Base-by-base conservation (phyloP, 2,888 invertebrate species). In the Chesias legatella region DNA sequence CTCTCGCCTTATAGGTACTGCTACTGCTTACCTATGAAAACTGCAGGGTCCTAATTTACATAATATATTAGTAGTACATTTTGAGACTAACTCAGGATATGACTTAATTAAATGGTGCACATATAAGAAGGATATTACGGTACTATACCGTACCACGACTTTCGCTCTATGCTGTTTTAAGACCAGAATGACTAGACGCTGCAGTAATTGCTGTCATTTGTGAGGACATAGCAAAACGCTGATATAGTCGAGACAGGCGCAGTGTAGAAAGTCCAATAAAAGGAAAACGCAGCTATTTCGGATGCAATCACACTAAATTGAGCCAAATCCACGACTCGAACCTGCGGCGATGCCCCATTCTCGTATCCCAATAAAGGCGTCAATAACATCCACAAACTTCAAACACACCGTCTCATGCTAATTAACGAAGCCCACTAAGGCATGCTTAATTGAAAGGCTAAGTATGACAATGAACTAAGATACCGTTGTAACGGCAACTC, bases 401-500 rank as follows among this genome's bases (percentile, higher is more conserved):
- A 41, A 46, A 46, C 34, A 34, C 37, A 32, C 46, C 37, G 46
- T 31, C 27, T 33, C 41, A 34, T 34, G 46, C 46, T 42, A 39
- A 45, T 39, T 38, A 38, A 28, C 37, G 23, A 32, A 42, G 36
- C 35, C 32, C 33, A 56, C 36, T 53, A 41, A 48, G 46, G 53
- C 60, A 56, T 59, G 51, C 48, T 51, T 58, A 63, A 65, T 60
- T 48, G 57, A 48, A 53, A 55, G 48, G 38, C 49, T 56, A 66
- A 61, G 63, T 73, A 60, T 69, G 63, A 65, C 72, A 67, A 67
- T 60, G 66, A 58, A 64, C 67, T 43, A 23, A 43, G 49, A 56
- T 62, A 63, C 67, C 51, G 56, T 48, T 45, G 38, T 69, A 71
- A 67, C 69, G 65, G 69, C 63, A 51, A 43, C 51, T 54, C 59